A percentile compares a stretch with the other conserved stretches of the same genome.
phyloP scores from a whole-genome alignment of 2,888 invertebrate species.

The Apotomis turbidana region DNA sequence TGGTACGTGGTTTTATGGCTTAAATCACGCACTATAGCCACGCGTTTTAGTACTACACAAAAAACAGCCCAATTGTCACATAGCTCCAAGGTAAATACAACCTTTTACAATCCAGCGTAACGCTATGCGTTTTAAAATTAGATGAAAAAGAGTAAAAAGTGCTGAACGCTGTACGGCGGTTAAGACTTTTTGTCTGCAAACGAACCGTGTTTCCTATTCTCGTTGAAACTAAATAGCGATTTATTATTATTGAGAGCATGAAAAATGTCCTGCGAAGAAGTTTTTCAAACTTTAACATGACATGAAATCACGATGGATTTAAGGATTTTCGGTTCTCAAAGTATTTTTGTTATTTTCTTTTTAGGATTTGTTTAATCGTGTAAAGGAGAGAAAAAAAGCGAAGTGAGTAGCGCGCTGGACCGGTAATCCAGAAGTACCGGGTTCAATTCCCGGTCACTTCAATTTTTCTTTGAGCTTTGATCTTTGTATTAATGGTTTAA shows the following conservation, averaged over 20 bases:
- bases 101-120: background rate
- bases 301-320: conserved; percentile 1
- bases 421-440: too few relatives aligned
- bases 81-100: background rate
- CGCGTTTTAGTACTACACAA: background rate
- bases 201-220: conserved; percentile 19
- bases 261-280: conserved; percentile 30
- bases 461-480: too few relatives aligned
- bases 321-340: too few relatives aligned
- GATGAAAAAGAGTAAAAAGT: background rate
- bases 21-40: conserved; percentile 35
- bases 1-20: conserved; percentile 38
- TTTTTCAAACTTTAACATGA: conserved; percentile 20
- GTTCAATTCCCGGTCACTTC: too few relatives aligned
- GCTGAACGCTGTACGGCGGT: background rate
- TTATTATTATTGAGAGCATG: conserved; percentile 34
- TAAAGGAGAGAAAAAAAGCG: too few relatives aligned
- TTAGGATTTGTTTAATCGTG: too few relatives aligned
- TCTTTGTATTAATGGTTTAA: too few relatives aligned
- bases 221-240: conserved; percentile 35
- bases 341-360: too few relatives aligned
- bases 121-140: background rate
- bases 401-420: too few relatives aligned
- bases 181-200: conserved; percentile 8
- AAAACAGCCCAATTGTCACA: background rate